These are phyloP conservation scores for Tonatia bakeri DNA, from an alignment of 2,113 vertebrate species.

Conservation along the genomic window DNA sequence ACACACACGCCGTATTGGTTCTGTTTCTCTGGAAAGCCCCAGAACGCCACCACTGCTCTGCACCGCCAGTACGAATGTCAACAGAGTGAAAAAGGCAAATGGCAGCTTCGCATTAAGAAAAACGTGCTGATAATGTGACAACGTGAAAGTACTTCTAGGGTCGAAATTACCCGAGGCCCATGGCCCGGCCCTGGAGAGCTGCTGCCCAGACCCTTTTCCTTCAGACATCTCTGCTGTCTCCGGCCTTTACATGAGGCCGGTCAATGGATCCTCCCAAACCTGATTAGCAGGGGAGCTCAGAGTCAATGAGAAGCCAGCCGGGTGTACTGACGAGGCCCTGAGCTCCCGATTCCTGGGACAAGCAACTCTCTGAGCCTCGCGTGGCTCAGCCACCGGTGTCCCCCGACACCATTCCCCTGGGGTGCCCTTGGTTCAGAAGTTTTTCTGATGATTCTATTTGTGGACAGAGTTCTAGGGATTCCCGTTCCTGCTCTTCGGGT, in stretches of 20 bases:
- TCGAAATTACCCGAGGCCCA: not conserved
- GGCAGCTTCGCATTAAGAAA: not conserved
- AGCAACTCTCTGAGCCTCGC: no score
- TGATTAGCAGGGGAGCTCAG: not conserved
- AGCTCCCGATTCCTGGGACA: not conserved
- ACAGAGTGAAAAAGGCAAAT: not conserved
- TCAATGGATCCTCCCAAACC: no score
- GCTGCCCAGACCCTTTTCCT: no score
- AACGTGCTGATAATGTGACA: not conserved
- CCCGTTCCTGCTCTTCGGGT: not conserved
- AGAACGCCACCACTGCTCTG: not conserved
- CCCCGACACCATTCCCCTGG: not conserved
- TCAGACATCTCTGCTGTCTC: not conserved
- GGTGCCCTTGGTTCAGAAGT: not conserved
- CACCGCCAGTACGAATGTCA: not conserved
- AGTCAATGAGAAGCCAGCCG: not conserved
- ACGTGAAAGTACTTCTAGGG: not conserved
- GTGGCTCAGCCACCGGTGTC: not conserved
- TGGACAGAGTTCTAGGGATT: not conserved
- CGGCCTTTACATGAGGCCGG: not conserved
- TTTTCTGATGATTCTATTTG: not conserved
- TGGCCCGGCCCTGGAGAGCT: accelerated
- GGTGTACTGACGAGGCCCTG: accelerated
- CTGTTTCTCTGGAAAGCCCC: not conserved
- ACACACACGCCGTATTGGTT: not conserved